Base-by-base conservation (phyloP, 2,797 vertebrate species). In the Diplodus puntazzo region DNA sequence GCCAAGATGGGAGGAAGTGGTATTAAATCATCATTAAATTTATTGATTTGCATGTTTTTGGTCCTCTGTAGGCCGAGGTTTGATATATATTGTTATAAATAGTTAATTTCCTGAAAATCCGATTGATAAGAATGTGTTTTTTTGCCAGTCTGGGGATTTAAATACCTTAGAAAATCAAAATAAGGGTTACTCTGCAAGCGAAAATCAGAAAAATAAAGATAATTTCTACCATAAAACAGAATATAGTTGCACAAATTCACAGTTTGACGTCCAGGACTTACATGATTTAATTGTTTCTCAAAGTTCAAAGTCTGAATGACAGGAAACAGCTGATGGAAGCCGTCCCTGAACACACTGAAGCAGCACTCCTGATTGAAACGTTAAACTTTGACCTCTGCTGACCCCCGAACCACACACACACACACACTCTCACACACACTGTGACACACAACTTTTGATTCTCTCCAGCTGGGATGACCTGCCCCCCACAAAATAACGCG, bases 321-420 rank as follows among this genome's bases (percentile, higher is more conserved):
- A 11, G 66, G 48, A 73, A 83, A 34, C 78, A 86, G 77, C 79
- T 86, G 85, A 83, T 67, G 50, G 63, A 77, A 82, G 60, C 54
- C 73, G 18, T 66, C 78, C 54, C 62, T 8, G 49, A 54, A 57
- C 78, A 50, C 48, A 20, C 55, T 27, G 34, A 82, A 73, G 17
- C 69, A 45, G 69, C 57, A 52, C 3, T 62, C 64, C 55, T 54
- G 83, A 92, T 84, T 87, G 89, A 92, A 88, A 93, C 16, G 57
- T 85, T 88, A 46, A 86, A 80, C 90, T 89, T 75, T 91, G 79
- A 92, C 87, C 90, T 81, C 54, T 0, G 0, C 18, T 87, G 91
- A 92, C n/a, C 84, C 89, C 67, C 13, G 79, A 87, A 80, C 85
- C 25, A 11, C 12, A 11, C 45, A 7, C 52, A 50, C 54, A 68